phyloP scores from a whole-genome alignment of 2,797 vertebrate genomes.

The Silurus aristotelis region DNA sequence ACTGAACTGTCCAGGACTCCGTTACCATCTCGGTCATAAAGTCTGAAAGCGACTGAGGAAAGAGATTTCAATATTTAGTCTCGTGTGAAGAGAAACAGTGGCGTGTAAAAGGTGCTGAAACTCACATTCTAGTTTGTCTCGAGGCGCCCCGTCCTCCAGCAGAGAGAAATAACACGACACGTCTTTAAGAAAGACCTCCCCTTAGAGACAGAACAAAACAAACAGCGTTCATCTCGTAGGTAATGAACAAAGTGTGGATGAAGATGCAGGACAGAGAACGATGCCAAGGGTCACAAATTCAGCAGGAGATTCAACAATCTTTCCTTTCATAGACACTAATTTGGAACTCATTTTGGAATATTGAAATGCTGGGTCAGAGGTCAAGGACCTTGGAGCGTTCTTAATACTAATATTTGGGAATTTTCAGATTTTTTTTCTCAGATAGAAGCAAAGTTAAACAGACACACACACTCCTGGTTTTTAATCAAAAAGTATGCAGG shows the following conservation, averaged over 20 bases:
- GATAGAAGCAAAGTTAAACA: not conserved
- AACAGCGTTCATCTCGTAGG: not conserved
- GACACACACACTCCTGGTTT: not conserved
- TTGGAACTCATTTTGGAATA: not conserved
- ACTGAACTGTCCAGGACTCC: constrained; percentile 91
- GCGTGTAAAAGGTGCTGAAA: constrained; percentile 38
- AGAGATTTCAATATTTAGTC: constrained; percentile 48
- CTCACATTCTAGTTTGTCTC: constrained; percentile 94
- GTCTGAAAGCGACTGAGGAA: constrained; percentile 84
- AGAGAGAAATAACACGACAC: constrained; percentile 94
- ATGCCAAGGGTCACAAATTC: not conserved
- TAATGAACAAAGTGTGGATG: not conserved
- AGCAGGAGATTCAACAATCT: not conserved
- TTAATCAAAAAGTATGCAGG: not conserved
- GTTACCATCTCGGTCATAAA: constrained; percentile 91
- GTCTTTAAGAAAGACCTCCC: constrained; percentile 85
- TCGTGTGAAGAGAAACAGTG: constrained; percentile 31
- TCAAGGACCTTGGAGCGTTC: not conserved
- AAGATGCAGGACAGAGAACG: not conserved
- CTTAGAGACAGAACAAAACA: constrained; percentile 60
- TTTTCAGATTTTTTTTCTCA: not conserved
- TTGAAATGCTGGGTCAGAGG: not conserved
- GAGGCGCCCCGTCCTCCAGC: constrained; percentile 87
- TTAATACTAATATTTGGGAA: no score
- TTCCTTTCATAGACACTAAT: not conserved